phyloP scores from a whole-genome alignment of 2,888 invertebrate species.

The Dimorphilus gyrociliatus region DNA sequence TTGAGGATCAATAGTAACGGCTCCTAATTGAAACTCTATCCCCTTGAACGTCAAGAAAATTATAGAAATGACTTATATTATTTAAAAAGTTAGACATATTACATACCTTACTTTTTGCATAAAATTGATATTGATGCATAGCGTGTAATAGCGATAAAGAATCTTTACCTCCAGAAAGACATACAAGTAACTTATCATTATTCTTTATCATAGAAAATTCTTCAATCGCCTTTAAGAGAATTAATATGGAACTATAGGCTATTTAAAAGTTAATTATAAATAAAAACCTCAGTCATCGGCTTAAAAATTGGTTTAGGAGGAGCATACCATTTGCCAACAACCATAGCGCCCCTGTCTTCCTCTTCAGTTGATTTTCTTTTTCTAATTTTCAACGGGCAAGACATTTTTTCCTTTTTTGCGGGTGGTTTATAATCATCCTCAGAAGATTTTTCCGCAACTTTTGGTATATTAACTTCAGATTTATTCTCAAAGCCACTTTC shows the following conservation, averaged over 20 bases:
- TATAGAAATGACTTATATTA: not conserved
- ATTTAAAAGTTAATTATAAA: too few species aligned
- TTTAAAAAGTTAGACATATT: not conserved
- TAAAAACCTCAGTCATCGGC: constrained; percentile 52
- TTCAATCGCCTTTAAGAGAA: constrained; percentile 48
- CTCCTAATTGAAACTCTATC: constrained; percentile 51
- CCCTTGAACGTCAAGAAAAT: constrained; percentile 42
- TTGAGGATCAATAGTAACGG: constrained; percentile 59
- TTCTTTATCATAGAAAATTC: constrained; percentile 67
- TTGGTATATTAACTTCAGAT: too few species aligned
- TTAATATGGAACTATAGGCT: too few species aligned
- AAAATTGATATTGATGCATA: constrained; percentile 64
- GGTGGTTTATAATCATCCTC: too few species aligned
- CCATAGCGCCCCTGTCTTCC: not conserved
- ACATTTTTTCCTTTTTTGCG: too few species aligned
- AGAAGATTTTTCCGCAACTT: too few species aligned
- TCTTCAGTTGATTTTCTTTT: not conserved
- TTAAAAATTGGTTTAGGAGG: constrained; percentile 67
- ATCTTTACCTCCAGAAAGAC: constrained; percentile 65
- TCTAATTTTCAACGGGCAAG: constrained; percentile 1
- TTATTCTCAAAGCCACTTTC: too few species aligned
- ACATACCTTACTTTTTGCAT: constrained; percentile 40
- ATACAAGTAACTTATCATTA: constrained; percentile 64
- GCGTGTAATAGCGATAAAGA: constrained; percentile 69
- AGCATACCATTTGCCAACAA: constrained; percentile 48